Evolutionary conservation across 2,113 vertebrate species (phyloP).

Genomic region (Deroptyus accipitrinus): DNA sequence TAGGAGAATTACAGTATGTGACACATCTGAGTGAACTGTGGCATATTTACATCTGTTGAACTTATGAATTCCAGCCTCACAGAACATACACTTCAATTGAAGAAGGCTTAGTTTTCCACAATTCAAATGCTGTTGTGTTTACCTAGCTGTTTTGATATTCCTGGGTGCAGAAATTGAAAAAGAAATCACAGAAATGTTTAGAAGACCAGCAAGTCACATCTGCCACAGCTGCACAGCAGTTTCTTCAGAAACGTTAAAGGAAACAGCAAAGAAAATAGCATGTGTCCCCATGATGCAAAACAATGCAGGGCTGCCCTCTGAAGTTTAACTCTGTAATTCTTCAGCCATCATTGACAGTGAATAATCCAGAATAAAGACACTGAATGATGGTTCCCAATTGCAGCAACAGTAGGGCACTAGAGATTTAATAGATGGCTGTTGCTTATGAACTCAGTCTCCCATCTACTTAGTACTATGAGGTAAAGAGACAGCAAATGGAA

Average conservation of each 20-base stretch:
- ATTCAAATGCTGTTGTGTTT: background rate
- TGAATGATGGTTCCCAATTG: background rate
- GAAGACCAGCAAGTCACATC: background rate
- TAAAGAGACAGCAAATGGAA: background rate
- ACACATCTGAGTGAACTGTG: background rate
- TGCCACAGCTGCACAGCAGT: background rate
- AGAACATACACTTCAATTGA: background rate
- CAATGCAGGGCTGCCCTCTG: background rate
- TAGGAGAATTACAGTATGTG: slow-evolving; percentile 11
- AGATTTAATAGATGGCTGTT: background rate
- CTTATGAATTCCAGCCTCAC: background rate
- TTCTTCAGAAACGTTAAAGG: background rate
- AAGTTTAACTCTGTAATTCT: background rate
- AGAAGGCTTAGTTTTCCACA: background rate
- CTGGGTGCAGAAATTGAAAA: background rate
- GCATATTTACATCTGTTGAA: background rate
- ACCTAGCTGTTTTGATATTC: background rate
- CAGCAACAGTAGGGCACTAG: accelerated
- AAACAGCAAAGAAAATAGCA: background rate
- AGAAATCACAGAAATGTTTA: background rate
- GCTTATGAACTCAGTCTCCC: background rate
- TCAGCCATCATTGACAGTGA: background rate
- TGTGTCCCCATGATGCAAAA: background rate
- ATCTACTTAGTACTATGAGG: background rate
- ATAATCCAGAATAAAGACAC: background rate